Conservation (phyloP, 2,113 vertebrate species). For the Nothoprocta pentlandii region DNA sequence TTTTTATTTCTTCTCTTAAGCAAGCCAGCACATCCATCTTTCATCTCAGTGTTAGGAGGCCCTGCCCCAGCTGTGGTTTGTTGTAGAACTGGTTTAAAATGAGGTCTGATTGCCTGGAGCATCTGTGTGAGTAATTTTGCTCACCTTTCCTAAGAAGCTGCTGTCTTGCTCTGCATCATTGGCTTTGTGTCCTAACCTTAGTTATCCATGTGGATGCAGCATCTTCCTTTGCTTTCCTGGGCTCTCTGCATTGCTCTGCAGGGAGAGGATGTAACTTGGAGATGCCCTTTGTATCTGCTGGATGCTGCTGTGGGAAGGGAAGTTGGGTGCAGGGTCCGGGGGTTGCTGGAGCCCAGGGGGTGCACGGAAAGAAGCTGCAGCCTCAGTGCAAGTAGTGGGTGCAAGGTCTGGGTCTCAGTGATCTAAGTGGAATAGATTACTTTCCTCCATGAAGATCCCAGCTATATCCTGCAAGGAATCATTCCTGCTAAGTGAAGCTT, state of each 20-base stretch:
- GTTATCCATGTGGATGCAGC: background rate
- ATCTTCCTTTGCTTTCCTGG: background rate
- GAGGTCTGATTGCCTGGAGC: slow-evolving; percentile 19
- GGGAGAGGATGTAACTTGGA: background rate
- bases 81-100: slow-evolving; percentile 61
- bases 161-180: background rate
- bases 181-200: background rate
- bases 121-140: slow-evolving; percentile 28
- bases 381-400: background rate
- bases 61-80: slow-evolving; percentile 37
- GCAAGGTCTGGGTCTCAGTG: background rate
- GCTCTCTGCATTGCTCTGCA: background rate
- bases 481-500: background rate
- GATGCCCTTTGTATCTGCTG: background rate
- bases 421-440: background rate
- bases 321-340: background rate
- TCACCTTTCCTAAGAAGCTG: slow-evolving; percentile 2
- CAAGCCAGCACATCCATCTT: background rate
- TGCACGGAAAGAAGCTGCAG: background rate
- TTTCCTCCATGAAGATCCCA: background rate
- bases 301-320: background rate
- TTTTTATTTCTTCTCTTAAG: background rate
- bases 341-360: background rate
- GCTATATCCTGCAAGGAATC: slow-evolving; percentile 24
- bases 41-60: background rate